Base-by-base conservation (phyloP, 2,888 invertebrate species). In the Limnephilus auricula region DNA sequence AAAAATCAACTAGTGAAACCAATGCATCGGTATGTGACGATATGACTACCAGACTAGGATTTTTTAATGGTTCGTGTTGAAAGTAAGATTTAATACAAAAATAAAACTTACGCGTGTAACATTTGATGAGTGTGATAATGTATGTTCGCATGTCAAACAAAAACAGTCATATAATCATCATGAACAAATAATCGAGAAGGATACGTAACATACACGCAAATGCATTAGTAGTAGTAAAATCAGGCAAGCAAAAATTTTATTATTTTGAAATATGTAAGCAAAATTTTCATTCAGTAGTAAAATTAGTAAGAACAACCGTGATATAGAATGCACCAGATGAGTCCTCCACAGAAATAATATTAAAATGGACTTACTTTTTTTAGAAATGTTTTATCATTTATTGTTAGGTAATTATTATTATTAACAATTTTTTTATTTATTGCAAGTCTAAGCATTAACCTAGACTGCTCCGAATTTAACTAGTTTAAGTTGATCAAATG, bases 131-230 rank as follows among this genome's bases (percentile, higher is more conserved):
- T 93, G 92, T 92, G 92, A 93, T 89, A 80, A 92, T 93, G 93
- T 92, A 92, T 92, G 92, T 92, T 93, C 86, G 93, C 93, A 92
- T 93, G 93, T 92, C 91, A 92, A 93, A 93, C 92, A 92, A 93
- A 93, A 92, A 92, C 90, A 92, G 34, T 92, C 79, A 92, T 92
- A 91, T 92, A 65, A 92, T 91, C 93, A 80, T 92, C 90, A 89
- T 91, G 92, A 92, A 84, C 80, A 93, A 92, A 92, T 93, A 89
- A 92, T 92, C 89, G 83, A 86, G 88, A 92, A 92, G 80, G 89
- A 82, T 89, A 88, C 87, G 90, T 87, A 89, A 88, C 25, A 85
- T n/a, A 65, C 25, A 65, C 25, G 25, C 65, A 65, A 65, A 65
- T 32, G 88, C 78, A 31, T 65, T 88, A 88, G 65, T 78, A 65